Percentiles rank a stretch among this genome's conserved stretches.
Evolutionary conservation across 2,113 vertebrate species (phyloP).

Genomic region (Acanthisitta chloris): DNA sequence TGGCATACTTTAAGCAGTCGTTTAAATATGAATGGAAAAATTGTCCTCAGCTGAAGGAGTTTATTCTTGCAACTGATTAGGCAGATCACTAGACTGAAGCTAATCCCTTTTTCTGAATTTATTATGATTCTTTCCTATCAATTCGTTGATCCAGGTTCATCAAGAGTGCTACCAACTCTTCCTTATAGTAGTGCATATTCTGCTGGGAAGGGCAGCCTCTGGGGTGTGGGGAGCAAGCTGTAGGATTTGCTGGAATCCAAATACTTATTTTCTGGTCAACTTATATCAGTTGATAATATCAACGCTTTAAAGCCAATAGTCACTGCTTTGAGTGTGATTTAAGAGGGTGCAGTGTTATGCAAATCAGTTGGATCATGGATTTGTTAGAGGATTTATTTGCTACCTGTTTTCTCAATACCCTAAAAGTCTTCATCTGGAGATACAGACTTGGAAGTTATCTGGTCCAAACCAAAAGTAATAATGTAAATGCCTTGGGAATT

Average conservation of each 20-base stretch:
- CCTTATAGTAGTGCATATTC: background rate
- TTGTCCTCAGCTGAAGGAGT: background rate
- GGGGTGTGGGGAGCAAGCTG: background rate
- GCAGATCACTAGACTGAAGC: background rate
- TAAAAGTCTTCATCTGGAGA: background rate
- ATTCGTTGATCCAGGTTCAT: background rate
- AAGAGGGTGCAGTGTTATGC: background rate
- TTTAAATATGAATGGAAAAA: constrained; percentile 1
- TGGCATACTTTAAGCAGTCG: background rate
- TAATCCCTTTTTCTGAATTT: background rate
- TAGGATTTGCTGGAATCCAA: background rate
- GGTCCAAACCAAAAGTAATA: background rate
- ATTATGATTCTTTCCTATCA: background rate
- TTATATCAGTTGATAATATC: background rate
- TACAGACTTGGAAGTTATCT: background rate
- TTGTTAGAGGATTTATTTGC: background rate
- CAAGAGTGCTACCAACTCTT: background rate
- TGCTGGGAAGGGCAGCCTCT: background rate
- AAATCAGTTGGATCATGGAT: background rate
- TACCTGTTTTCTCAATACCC: background rate
- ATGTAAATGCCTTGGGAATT: background rate
- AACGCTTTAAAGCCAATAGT: background rate
- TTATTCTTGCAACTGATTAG: background rate
- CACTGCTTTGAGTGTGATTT: background rate
- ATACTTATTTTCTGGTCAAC: background rate